phyloP scores from a whole-genome alignment of 1,140 invertebrate genomes.

The Odontomachus brunneus region DNA sequence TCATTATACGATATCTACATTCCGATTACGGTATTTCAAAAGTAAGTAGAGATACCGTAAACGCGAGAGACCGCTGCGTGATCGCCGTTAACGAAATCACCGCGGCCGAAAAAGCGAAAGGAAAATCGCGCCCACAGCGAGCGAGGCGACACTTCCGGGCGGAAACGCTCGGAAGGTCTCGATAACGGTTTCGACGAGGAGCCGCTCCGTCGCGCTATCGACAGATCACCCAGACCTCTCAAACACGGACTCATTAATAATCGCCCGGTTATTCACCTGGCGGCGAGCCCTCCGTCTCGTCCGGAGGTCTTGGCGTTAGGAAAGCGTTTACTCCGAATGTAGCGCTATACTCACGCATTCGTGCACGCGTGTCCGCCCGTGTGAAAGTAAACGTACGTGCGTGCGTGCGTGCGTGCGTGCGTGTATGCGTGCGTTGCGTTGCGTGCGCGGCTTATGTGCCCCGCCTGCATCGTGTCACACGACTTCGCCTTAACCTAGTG shows the following conservation, averaged over 20 bases:
- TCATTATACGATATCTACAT: background rate
- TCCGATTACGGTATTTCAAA: too few relatives aligned
- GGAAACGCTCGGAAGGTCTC: background rate
- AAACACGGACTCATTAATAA: background rate
- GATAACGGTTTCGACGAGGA: constrained; percentile 17
- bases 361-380: constrained; percentile 25
- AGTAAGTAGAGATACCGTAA: too few relatives aligned
- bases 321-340: constrained; percentile 49
- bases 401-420: constrained; percentile 1
- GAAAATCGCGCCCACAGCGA: background rate
- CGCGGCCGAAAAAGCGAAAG: background rate
- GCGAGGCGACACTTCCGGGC: background rate
- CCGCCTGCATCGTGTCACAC: constrained; percentile 65
- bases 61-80: too few relatives aligned
- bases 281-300: background rate
- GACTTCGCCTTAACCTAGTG: constrained; percentile 81
- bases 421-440: constrained; percentile 23
- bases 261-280: background rate
- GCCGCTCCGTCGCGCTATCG: too few relatives aligned
- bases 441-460: constrained; percentile 36
- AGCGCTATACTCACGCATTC: background rate
- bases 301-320: background rate
- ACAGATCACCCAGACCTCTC: too few relatives aligned
- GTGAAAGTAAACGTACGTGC: constrained; percentile 59
- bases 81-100: background rate